Conservation (phyloP, 2,113 vertebrate species). For the Peromyscus leucopus region DNA sequence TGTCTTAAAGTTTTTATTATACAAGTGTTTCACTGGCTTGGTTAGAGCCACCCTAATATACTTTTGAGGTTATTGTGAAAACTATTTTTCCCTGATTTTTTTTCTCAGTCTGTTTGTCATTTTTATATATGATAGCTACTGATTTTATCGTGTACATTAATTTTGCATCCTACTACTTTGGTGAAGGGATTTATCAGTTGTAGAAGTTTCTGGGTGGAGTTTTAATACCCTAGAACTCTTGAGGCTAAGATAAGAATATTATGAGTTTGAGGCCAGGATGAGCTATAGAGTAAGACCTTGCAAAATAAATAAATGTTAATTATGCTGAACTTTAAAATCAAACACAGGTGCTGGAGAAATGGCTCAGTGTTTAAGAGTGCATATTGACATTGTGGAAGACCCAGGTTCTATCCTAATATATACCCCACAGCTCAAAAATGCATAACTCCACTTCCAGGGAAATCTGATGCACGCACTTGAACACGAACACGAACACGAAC, state of each 20-base stretch:
- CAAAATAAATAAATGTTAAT: slow-evolving; percentile 8
- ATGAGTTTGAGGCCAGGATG: neutral
- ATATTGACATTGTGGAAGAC: neutral
- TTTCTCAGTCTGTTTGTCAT: neutral
- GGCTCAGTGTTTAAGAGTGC: neutral
- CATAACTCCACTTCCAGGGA: neutral
- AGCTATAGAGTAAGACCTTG: neutral
- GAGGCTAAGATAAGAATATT: neutral
- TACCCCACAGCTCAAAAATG: neutral
- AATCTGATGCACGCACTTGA: neutral
- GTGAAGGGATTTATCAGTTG: neutral
- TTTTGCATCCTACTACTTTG: neutral
- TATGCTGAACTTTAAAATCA: slow-evolving; percentile 14
- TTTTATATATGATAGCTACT: neutral
- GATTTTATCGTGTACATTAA: neutral
- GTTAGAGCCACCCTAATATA: neutral
- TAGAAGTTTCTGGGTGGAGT: neutral
- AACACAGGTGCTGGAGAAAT: neutral
- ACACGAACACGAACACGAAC: neutral
- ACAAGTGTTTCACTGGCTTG: neutral
- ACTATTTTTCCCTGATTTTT: neutral
- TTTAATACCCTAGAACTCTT: no score
- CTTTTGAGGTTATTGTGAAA: neutral
- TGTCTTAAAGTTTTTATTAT: neutral
- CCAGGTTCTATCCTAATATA: neutral